Base-by-base conservation (phyloP, 2,113 vertebrate genomes). In the Caranx melampygus region DNA sequence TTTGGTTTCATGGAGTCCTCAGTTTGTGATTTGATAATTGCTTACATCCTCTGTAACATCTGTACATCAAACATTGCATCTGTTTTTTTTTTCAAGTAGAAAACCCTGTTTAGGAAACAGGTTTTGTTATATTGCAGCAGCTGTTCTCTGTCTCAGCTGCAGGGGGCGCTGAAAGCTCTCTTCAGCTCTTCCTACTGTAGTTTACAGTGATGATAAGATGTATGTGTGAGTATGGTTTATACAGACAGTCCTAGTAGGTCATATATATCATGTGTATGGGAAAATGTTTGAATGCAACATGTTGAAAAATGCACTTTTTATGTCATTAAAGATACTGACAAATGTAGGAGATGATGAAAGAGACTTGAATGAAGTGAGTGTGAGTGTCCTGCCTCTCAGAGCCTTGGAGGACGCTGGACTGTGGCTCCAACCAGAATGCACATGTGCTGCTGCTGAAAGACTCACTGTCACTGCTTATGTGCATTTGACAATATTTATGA, bases 401-500 rank as follows among this genome's bases (percentile, higher is more conserved):
- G 63, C 47, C 81, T 68, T 20, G 37, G 31, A 58, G 57, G 80
- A 84, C 15, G 47, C 34, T 44, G 65, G 42, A 79, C 74, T 73
- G 59, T 81, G 80, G 65, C 72, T 62, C n/a, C 37, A 73, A 74
- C 60, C 74, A 76, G 81, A 70, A 65, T 33, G 70, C 66, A 75
- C 81, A 54, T 67, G 81, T 75, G 75, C 72, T 69, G 75, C 86
- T 90, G 81, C 79, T 81, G 76, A 89, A 57, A 79, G 85, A 88
- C 86, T 80, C 72, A 66, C 67, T 64, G 72, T 81, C 84, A 85
- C 75, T 86, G 90, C 84, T 90, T 80, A 69, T 91, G 90, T 88
- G 86, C 87, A 88, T 94, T 84, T 86, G 77, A 81, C 64, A 79
- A 82, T 81, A 84, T 91, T 92, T 86, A 89, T 90, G 77, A 86